Conservation (phyloP, 37 sponge, comb jelly and placozoan species). For the Ianthella basta region DNA sequence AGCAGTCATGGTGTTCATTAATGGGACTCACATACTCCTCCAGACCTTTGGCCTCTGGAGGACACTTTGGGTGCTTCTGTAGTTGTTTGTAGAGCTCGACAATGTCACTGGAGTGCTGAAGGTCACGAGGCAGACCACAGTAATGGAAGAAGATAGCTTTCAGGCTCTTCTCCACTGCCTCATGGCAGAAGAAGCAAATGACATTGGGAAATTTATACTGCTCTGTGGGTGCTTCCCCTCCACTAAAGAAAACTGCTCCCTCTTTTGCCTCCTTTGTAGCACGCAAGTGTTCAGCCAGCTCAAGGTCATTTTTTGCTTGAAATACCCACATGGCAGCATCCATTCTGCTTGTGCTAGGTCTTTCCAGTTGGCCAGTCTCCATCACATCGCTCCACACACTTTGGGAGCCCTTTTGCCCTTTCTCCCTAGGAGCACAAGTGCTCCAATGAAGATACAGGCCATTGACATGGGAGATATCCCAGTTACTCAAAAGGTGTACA, state of each 20-base stretch:
- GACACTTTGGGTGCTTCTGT: background rate
- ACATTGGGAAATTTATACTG: constrained; percentile 38
- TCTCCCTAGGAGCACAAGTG: background rate
- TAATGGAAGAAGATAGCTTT: constrained; percentile 55
- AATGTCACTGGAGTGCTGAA: constrained; percentile 16
- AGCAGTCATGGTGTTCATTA: constrained; percentile 44
- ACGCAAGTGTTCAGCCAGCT: constrained; percentile 2
- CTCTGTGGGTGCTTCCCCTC: background rate
- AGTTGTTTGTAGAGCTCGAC: constrained; percentile 27
- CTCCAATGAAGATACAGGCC: background rate
- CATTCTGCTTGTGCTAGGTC: background rate
- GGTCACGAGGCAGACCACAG: constrained; percentile 28
- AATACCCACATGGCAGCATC: background rate
- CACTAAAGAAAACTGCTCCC: background rate
- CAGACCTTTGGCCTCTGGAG: background rate
- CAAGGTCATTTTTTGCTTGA: background rate
- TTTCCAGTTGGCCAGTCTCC: background rate
- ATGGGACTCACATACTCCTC: constrained; percentile 39
- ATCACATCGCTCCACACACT: constrained; percentile 3
- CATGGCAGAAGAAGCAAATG: constrained; percentile 75
- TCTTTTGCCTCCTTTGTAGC: background rate
- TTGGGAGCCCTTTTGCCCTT: background rate
- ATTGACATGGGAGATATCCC: background rate
- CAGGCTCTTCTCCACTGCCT: constrained; percentile 63
- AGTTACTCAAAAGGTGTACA: background rate